A percentile compares a stretch with the other conserved stretches of the same genome.
These are phyloP conservation scores for Dascyllus trimaculatus DNA, from an alignment of 2,113 vertebrate genomes.

Conservation along the genomic window DNA sequence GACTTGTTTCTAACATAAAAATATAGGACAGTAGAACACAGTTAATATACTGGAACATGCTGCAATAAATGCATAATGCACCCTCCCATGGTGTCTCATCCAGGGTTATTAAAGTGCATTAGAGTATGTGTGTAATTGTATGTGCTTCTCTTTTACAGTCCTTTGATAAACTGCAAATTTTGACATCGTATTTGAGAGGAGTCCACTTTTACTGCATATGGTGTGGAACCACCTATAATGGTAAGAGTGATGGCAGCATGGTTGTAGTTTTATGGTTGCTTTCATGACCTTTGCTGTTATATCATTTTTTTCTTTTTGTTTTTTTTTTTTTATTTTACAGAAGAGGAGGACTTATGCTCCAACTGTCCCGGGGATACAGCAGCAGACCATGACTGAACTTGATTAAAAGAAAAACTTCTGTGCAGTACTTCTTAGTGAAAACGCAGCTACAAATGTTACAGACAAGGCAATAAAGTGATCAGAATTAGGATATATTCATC, in stretches of 20 bases:
- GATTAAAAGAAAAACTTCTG: neutral
- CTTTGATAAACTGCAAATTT: slow-evolving; percentile 89
- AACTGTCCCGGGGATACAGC: slow-evolving; percentile 94
- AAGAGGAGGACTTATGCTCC: slow-evolving; percentile 89
- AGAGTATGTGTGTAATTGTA: no score
- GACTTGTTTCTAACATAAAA: neutral
- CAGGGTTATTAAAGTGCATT: neutral
- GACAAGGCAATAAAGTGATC: neutral
- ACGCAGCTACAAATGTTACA: neutral
- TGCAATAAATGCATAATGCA: neutral
- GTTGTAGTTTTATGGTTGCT: neutral
- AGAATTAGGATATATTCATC: neutral
- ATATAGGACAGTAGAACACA: neutral
- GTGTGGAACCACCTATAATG: slow-evolving; percentile 96
- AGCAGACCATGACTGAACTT: slow-evolving; percentile 88
- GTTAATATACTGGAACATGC: neutral
- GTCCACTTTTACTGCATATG: slow-evolving; percentile 95
- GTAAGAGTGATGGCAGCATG: slow-evolving; percentile 78
- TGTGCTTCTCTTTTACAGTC: slow-evolving; percentile 79
- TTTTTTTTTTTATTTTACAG: slow-evolving; percentile 69
- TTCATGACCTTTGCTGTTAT: neutral
- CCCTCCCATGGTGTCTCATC: neutral
- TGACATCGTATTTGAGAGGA: slow-evolving; percentile 93
- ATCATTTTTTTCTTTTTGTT: neutral
- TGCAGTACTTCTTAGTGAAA: neutral